Percentiles rank a stretch among this genome's conserved stretches.
Conservation (phyloP, 2,113 vertebrate genomes). For the Bombycilla garrulus region DNA sequence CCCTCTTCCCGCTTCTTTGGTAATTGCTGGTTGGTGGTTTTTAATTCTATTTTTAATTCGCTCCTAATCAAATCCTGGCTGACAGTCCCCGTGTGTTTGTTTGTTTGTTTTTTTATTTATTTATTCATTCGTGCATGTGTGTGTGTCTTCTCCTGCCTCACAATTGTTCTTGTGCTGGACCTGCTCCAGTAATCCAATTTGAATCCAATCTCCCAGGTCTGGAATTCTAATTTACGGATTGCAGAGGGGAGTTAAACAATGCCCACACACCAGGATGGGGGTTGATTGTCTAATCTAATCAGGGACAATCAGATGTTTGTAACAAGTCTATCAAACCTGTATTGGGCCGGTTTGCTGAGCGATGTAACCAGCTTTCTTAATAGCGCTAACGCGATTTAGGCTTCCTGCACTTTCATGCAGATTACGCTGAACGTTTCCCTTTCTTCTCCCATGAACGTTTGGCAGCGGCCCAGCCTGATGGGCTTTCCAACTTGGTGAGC, state of each 20-base stretch:
- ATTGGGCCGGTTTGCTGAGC: slow-evolving; percentile 23
- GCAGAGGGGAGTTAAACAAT: slow-evolving; percentile 48
- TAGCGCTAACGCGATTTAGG: slow-evolving; percentile 12
- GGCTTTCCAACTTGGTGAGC: not conserved
- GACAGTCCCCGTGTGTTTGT: slow-evolving; percentile 11
- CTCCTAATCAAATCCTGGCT: slow-evolving; percentile 60
- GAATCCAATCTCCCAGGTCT: slow-evolving; percentile 72
- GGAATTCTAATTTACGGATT: slow-evolving; percentile 71
- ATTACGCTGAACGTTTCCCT: slow-evolving; percentile 39
- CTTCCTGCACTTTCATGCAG: slow-evolving; percentile 38
- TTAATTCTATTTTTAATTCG: slow-evolving; percentile 70
- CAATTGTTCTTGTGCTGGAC: slow-evolving; percentile 51
- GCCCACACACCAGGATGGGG: not conserved
- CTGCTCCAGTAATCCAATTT: slow-evolving; percentile 74
- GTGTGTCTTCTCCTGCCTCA: not conserved
- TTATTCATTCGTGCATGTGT: not conserved
- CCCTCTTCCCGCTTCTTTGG: not conserved
- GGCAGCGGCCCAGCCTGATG: slow-evolving; percentile 17
- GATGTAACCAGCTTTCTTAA: slow-evolving; percentile 34
- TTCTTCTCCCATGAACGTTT: slow-evolving; percentile 1
- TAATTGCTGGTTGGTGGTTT: slow-evolving; percentile 55
- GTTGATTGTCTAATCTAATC: slow-evolving; percentile 72
- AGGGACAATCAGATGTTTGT: slow-evolving; percentile 63
- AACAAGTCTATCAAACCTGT: slow-evolving; percentile 56
- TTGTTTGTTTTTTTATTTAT: not conserved